Evolutionary conservation across 2,888 invertebrate species (phyloP).

Genomic region (Polymixis lichenea): DNA sequence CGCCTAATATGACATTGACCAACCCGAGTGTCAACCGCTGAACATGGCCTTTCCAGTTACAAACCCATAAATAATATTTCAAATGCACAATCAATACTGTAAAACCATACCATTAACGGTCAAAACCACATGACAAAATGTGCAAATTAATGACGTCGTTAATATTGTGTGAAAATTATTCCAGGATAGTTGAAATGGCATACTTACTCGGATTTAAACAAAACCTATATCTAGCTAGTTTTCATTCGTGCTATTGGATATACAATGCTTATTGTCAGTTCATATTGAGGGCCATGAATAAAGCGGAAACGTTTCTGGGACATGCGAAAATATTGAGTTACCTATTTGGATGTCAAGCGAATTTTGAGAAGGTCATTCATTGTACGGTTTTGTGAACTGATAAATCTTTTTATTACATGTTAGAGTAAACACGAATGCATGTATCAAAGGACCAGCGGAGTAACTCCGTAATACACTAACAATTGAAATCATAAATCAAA

Average conservation of each 20-base stretch:
- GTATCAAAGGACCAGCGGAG: not conserved
- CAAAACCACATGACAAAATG: slow-evolving; percentile 6
- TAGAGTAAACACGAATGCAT: not conserved
- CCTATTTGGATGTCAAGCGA: slow-evolving; percentile 31
- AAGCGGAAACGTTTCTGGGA: slow-evolving; percentile 45
- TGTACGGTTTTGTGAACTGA: not conserved
- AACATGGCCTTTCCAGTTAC: not conserved
- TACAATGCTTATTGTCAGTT: slow-evolving; percentile 50
- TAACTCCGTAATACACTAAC: not conserved
- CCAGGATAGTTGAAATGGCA: not conserved
- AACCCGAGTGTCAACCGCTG: not conserved
- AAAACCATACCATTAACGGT: too few species aligned
- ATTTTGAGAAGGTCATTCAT: slow-evolving; percentile 19
- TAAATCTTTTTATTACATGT: not conserved
- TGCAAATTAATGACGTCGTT: not conserved
- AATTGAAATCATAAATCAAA: not conserved
- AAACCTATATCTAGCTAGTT: not conserved
- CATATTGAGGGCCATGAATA: slow-evolving; percentile 47
- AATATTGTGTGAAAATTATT: not conserved
- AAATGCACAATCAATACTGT: not conserved
- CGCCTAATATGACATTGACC: not conserved
- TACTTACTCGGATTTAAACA: not conserved
- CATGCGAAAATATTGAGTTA: slow-evolving; percentile 47
- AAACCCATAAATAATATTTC: not conserved
- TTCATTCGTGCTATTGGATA: slow-evolving; percentile 16